These are phyloP conservation scores for Proales similis DNA, from an alignment of 1,140 invertebrate genomes.

Conservation along the genomic window DNA sequence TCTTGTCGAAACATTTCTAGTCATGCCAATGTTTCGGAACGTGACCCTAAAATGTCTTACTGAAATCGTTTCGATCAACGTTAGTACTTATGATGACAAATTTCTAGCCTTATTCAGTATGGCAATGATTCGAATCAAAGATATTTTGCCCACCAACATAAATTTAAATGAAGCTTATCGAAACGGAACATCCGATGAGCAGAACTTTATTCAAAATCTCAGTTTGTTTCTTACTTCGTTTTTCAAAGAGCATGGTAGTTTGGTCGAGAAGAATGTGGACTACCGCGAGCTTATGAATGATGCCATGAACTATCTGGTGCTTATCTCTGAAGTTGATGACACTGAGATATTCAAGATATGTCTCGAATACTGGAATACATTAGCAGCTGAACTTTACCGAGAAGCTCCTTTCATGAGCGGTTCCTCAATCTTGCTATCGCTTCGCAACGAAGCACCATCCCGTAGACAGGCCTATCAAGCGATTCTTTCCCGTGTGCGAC, in stretches of 20 bases:
- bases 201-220: constrained; percentile 97
- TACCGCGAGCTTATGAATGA: constrained; percentile 43
- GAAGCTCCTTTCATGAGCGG: constrained; percentile 41
- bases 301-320: constrained; percentile 82
- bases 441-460: constrained; percentile 9
- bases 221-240: constrained; percentile 94
- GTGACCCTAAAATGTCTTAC: constrained; percentile 95
- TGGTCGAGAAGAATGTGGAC: constrained; percentile 59
- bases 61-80: constrained; percentile 64
- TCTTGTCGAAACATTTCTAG: constrained; percentile 75
- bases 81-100: constrained; percentile 32
- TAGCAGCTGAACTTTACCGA: constrained; percentile 69
- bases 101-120: constrained; percentile 18
- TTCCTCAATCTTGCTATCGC: constrained; percentile 41
- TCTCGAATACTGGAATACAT: constrained; percentile 93
- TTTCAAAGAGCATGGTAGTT: constrained; percentile 82
- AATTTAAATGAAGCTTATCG: constrained; percentile 72
- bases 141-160: constrained; percentile 24
- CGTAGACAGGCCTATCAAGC: constrained; percentile 18
- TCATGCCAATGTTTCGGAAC: constrained; percentile 94
- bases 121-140: constrained; percentile 13
- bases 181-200: constrained; percentile 84
- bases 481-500: constrained; percentile 62
- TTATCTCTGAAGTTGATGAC: constrained; percentile 97
- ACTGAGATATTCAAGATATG: constrained; percentile 99